Evolutionary conservation across 2,797 vertebrate genomes (phyloP).

Genomic region (Acanthurus leucopareius): DNA sequence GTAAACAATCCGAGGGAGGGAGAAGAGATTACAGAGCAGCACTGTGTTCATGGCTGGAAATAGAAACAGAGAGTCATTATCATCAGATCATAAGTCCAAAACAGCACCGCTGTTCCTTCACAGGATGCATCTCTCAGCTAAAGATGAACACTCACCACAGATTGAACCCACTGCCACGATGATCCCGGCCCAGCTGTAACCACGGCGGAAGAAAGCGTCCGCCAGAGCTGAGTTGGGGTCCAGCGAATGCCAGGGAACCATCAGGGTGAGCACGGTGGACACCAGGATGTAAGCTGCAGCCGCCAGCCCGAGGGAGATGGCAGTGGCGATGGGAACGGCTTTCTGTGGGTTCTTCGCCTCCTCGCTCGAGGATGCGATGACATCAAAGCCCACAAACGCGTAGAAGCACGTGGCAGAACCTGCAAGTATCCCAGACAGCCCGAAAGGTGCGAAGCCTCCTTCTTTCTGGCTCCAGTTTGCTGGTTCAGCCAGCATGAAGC

Average conservation of each 20-base stretch:
- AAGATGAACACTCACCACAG: constrained; percentile 89
- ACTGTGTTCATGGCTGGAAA: constrained; percentile 96
- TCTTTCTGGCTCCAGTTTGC: constrained; percentile 91
- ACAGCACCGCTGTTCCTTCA: not conserved
- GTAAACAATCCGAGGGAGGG: constrained; percentile 94
- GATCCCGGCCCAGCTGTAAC: constrained; percentile 95
- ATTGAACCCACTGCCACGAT: constrained; percentile 95
- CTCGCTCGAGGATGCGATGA: constrained; percentile 95
- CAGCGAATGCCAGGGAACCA: constrained; percentile 95
- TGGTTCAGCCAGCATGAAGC: constrained; percentile 91
- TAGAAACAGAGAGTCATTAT: constrained; percentile 84
- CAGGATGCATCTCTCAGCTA: not conserved
- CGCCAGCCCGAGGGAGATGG: constrained; percentile 91
- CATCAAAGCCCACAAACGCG: constrained; percentile 96
- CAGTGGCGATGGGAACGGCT: constrained; percentile 92
- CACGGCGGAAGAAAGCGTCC: constrained; percentile 94
- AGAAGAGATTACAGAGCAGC: constrained; percentile 96
- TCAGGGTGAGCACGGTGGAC: constrained; percentile 93
- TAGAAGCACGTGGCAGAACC: constrained; percentile 98
- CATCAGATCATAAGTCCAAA: constrained; percentile 65
- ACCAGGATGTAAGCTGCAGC: constrained; percentile 93
- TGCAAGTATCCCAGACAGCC: constrained; percentile 92
- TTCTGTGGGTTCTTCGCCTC: constrained; percentile 94
- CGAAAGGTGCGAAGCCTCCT: constrained; percentile 93
- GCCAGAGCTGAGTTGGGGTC: constrained; percentile 94